Conservation (phyloP, 2,113 vertebrate species). For the Apistogramma diplotaenia region DNA sequence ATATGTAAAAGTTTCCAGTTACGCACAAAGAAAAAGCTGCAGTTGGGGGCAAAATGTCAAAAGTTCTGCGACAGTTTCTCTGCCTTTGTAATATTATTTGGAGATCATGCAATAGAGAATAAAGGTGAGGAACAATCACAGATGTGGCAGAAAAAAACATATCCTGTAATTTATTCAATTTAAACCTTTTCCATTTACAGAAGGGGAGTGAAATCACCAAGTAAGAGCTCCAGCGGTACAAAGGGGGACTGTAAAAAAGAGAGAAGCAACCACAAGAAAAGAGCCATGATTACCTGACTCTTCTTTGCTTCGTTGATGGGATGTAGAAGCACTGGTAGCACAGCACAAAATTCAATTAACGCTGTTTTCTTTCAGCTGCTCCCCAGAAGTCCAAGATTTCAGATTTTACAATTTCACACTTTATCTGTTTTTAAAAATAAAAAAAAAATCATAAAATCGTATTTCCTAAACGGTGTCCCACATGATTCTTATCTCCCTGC, state of each 20-base stretch:
- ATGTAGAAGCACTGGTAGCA: not conserved
- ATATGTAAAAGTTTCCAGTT: not conserved
- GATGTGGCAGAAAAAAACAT: not conserved
- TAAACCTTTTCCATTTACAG: slow-evolving; percentile 12
- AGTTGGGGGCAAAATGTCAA: not conserved
- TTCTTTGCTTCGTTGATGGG: not conserved
- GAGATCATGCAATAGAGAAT: not conserved
- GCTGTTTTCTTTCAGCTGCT: not conserved
- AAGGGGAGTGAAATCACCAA: not conserved
- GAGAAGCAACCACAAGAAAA: not conserved
- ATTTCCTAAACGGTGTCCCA: not conserved
- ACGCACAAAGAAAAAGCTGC: not conserved
- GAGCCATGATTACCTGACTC: not conserved
- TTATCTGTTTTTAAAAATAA: not conserved
- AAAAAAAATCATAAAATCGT: slow-evolving; percentile 9
- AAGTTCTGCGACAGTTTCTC: not conserved
- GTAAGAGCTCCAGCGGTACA: not conserved
- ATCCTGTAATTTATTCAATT: slow-evolving; percentile 8
- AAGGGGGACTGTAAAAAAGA: not conserved
- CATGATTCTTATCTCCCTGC: not conserved
- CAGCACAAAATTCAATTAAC: not conserved
- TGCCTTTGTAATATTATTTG: not conserved
- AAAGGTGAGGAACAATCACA: not conserved
- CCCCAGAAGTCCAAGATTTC: not conserved
- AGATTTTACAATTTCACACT: slow-evolving; percentile 17